Base-by-base conservation (phyloP, 2,888 invertebrate genomes). In the Clostera curtula region DNA sequence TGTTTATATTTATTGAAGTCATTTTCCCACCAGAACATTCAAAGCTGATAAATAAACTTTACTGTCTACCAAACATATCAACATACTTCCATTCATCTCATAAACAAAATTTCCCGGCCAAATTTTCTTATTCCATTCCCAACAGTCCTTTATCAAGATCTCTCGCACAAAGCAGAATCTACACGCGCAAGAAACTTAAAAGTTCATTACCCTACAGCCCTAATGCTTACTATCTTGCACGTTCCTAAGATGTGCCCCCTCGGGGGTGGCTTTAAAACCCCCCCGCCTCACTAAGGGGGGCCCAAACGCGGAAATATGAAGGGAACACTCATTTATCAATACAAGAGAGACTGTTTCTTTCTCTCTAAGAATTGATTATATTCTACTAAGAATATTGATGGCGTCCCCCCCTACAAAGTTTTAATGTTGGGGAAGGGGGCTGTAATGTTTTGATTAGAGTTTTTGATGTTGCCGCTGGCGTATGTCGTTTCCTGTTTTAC, bases 321-420 rank as follows among this genome's bases (percentile, higher is more conserved):
- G 80, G 80, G 80, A 71, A 74, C 56, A 51, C 80, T 82, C 82
- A 83, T 83, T 83, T 83, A 83, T 83, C 83, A 83, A 83, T 83
- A 83, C 79, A 76, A 23, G 51, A 29, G 69, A 64, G 75, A 80
- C 79, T 80, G 82, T 83, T 83, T 82, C 82, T 83, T 82, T 82
- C 76, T 67, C 49, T 58, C 67, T 72, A 73, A 75, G 82, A 82
- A 83, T 82, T 83, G 82, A 83, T 83, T 83, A 77, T 76, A 77
- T 80, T 79, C 72, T 65, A 68, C 73, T 76, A 74, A 73, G 79
- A 79, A 76, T 80, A 80, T 79, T 79, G 77, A 77, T 73, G 75
- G 70, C 65, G 63, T 56, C 44, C 57, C 54, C 32, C 31, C 52
- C 58, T 54, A 49, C 63, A 73, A 70, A 61, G 69, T 73, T 67